phyloP scores from a whole-genome alignment of 2,797 vertebrate species.

The Sciurus carolinensis region DNA sequence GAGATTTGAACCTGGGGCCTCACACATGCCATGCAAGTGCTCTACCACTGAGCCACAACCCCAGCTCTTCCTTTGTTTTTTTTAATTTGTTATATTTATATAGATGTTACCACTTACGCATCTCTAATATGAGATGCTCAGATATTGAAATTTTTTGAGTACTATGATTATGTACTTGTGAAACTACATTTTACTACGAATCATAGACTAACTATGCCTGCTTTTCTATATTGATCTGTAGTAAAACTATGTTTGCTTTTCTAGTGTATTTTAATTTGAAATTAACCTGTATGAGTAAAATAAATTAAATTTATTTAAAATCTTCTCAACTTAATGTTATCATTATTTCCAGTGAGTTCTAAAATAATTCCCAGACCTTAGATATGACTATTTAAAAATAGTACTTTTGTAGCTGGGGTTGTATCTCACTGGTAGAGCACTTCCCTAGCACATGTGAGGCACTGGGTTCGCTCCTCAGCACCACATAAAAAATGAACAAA shows the following conservation, averaged over 20 bases:
- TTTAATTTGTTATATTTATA: no score
- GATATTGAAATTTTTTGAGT: neutral
- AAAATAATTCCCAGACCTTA: constrained; percentile 33
- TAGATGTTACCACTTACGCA: no score
- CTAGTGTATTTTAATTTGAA: constrained; percentile 45
- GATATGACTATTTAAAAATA: neutral
- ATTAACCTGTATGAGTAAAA: constrained; percentile 15
- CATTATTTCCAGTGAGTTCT: neutral
- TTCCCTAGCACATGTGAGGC: neutral
- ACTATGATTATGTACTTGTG: neutral
- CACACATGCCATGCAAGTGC: no score
- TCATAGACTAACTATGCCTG: neutral
- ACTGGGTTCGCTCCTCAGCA: no score
- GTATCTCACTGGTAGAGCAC: no score
- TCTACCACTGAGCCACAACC: no score
- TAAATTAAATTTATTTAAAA: neutral
- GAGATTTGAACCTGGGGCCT: no score
- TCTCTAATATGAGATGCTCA: neutral
- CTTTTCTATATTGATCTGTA: no score
- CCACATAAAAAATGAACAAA: no score
- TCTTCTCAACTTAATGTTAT: neutral
- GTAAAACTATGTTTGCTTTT: neutral
- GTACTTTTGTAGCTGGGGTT: no score
- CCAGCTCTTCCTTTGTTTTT: no score
- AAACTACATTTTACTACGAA: constrained; percentile 35